Conservation (phyloP, 2,113 vertebrate genomes). For the Elanus axillaris region DNA sequence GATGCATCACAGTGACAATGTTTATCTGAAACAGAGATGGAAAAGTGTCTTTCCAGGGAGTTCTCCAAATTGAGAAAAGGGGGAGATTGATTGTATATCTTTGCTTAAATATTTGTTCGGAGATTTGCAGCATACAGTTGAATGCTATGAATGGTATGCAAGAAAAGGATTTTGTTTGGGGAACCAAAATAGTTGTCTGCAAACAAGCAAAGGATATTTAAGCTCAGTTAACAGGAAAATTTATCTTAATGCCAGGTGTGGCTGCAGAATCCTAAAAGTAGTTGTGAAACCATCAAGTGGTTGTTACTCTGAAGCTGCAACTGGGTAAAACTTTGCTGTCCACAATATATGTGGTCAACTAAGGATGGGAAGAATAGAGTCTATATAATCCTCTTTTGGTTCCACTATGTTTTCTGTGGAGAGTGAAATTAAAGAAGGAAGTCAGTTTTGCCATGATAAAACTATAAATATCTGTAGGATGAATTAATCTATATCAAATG, state of each 20-base stretch:
- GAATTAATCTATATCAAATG: slow-evolving; percentile 8
- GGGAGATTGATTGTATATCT: neutral
- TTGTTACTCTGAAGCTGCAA: neutral
- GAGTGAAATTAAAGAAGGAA: neutral
- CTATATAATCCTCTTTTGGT: neutral
- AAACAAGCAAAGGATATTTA: neutral
- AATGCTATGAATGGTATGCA: neutral
- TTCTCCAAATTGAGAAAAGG: neutral
- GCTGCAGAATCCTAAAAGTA: neutral
- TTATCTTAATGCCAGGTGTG: neutral
- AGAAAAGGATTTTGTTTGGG: neutral
- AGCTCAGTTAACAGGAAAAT: neutral
- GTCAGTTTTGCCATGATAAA: neutral
- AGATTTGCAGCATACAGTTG: neutral
- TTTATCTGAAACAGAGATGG: neutral
- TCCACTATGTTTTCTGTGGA: neutral
- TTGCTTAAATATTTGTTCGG: neutral
- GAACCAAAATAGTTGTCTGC: neutral
- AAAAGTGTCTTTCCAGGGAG: neutral
- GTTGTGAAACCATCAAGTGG: neutral
- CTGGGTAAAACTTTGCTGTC: neutral
- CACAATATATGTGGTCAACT: fast-evolving
- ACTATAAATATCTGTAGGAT: slow-evolving; percentile 26
- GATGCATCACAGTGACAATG: neutral
- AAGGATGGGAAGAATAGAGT: neutral